Evolutionary conservation across 1,140 invertebrate species (phyloP).

Genomic region (Halotydeus destructor): DNA sequence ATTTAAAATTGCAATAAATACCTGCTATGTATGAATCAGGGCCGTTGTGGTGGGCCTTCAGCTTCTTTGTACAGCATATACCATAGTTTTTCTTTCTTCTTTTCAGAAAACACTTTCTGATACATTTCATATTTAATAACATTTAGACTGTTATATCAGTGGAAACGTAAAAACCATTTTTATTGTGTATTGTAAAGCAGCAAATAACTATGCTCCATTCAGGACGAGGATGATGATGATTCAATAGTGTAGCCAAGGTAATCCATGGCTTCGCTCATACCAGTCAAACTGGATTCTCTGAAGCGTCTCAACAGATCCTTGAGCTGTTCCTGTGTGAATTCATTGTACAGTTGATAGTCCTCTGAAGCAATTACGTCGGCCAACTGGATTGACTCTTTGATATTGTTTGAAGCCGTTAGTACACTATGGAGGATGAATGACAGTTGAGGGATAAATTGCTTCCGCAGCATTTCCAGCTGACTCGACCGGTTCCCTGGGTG

Average conservation of each 20-base stretch:
- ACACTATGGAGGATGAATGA: slow-evolving; percentile 54
- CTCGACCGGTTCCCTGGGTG: slow-evolving; percentile 12
- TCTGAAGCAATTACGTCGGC: slow-evolving; percentile 56
- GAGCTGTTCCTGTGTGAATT: slow-evolving; percentile 50
- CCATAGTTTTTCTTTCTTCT: too few relatives aligned
- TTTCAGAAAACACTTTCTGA: too few relatives aligned
- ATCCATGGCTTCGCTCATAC: slow-evolving; percentile 42
- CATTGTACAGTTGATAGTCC: slow-evolving; percentile 50
- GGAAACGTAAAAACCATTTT: too few relatives aligned
- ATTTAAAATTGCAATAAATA: too few relatives aligned
- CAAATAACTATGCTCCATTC: too few relatives aligned
- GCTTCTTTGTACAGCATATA: too few relatives aligned
- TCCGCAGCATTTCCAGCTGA: slow-evolving; percentile 50
- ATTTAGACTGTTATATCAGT: too few relatives aligned
- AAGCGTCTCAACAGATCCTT: slow-evolving; percentile 51
- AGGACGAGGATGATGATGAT: too few relatives aligned
- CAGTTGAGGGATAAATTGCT: slow-evolving; percentile 53
- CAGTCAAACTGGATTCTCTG: slow-evolving; percentile 45
- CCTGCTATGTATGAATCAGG: too few relatives aligned
- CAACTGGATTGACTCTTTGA: slow-evolving; percentile 46
- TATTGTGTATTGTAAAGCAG: too few relatives aligned
- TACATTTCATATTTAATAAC: too few relatives aligned
- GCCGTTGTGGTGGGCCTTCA: too few relatives aligned
- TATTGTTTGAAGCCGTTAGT: slow-evolving; percentile 43
- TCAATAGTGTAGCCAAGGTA: slow-evolving; percentile 24